phyloP scores from a whole-genome alignment of 2,113 vertebrate species.

The Chrysemys picta region DNA sequence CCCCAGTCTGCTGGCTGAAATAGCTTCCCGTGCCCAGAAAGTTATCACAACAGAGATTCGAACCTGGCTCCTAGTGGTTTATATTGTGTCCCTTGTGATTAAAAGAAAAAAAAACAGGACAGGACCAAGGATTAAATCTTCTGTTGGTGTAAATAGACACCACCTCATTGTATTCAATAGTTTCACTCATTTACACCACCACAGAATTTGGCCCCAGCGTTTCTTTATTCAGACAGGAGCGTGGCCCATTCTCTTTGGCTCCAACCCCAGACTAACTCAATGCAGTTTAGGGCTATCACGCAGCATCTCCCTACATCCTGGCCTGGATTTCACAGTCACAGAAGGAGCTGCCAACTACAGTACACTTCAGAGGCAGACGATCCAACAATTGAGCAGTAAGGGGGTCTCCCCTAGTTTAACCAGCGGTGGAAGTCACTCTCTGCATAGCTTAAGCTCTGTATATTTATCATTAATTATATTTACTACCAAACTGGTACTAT shows the following conservation, averaged over 20 bases:
- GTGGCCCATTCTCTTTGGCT: background rate
- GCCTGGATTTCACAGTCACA: background rate
- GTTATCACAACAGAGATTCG: background rate
- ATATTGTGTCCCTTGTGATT: background rate
- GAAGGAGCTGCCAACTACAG: background rate
- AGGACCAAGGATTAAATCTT: background rate
- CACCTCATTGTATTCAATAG: background rate
- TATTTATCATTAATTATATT: background rate
- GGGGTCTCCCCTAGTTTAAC: slow-evolving; percentile 20
- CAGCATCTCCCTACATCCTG: background rate
- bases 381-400: slow-evolving; percentile 27
- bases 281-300: background rate
- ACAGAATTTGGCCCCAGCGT: background rate
- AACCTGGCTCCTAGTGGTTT: background rate
- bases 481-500: too few species aligned
- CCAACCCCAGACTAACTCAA: background rate
- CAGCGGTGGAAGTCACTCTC: slow-evolving; percentile 20
- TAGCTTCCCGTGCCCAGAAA: background rate
- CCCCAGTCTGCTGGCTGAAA: background rate
- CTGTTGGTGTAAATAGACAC: background rate
- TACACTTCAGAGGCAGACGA: slow-evolving; percentile 30
- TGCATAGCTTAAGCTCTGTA: background rate
- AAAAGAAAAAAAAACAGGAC: background rate
- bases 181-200: slow-evolving; percentile 2
- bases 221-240: background rate